A percentile compares a stretch with the other conserved stretches of the same genome.
Evolutionary conservation across 2,888 invertebrate genomes (phyloP).

Genomic region (Apodemia mormo): DNA sequence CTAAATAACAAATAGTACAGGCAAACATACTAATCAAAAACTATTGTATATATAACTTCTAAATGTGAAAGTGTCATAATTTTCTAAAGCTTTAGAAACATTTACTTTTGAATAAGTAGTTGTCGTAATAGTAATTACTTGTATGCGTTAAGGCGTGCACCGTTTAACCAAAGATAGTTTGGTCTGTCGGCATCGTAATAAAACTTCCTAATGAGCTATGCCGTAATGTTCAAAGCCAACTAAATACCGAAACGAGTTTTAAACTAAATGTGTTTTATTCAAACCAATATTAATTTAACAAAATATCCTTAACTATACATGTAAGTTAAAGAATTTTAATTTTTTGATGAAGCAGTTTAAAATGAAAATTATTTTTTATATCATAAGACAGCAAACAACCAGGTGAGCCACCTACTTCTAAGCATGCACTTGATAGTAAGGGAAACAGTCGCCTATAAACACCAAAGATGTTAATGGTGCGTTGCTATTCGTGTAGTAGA

Average conservation of each 20-base stretch:
- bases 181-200: not conserved
- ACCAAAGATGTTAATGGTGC: too few species aligned
- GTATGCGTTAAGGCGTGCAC: not conserved
- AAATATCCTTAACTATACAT: not conserved
- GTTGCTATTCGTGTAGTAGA: too few species aligned
- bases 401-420: too few species aligned
- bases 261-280: not conserved
- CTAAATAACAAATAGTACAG: too few species aligned
- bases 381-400: too few species aligned
- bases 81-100: not conserved
- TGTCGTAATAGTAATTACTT: not conserved
- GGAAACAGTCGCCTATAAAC: too few species aligned
- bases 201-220: conserved; percentile 1
- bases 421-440: too few species aligned
- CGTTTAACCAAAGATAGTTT: not conserved
- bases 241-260: not conserved
- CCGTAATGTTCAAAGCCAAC: not conserved
- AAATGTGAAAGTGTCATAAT: not conserved
- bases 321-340: too few species aligned
- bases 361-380: too few species aligned
- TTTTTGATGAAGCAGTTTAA: too few species aligned
- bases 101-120: not conserved
- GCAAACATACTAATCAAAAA: too few species aligned
- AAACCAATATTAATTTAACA: not conserved
- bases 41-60: too few species aligned